Evolutionary conservation across 2,797 vertebrate genomes (phyloP), one percentile per base, ranked within the genome.

Genomic region (Ispidina lecontei): DNA sequence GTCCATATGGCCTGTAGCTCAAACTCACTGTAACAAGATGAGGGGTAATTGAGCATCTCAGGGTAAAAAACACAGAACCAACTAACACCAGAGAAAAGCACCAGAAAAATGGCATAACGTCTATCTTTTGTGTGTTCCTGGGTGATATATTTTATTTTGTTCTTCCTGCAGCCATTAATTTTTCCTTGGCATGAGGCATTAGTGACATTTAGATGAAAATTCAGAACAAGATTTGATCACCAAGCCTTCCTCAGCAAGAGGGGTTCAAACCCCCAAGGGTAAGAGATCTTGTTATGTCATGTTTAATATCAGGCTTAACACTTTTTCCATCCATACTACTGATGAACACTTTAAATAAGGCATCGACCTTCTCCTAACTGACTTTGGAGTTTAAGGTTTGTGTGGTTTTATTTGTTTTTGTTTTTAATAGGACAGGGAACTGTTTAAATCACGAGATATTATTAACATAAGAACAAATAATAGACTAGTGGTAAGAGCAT

Each of bases 301-400:
- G 17, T 54, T 47, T 44, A 47, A 44, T 13, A 10, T 33, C 20
- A 63, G 44, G 62, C 23, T 85, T 73, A 44, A 11, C 18, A 54
- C 14, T 46, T 68, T 47, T 68, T 8, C 52, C 41, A 39, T n/a
- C n/a, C 9, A 3, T 29, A 49, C 60, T 22, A 58, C 26, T 17
- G 49, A 43, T 26, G 5, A 39, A 16, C 14, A 26, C 28, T 73
- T 92, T 52, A 77, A 86, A 41, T n/a, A 64, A 68, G 7, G 9
- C 13, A 64, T 65, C 1, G 0, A 16, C 17, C 14, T 60, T 41
- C 56, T 46, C 12, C 29, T 29, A 41, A 1, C 7, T 68, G 23
- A 33, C n/a, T 71, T 58, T 7, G 8, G 17, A 5, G 9, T 10
- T 43, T 21, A 14, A 5, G 12, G 3, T 22, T 59, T 25, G 22